Conservation (phyloP, 2,797 vertebrate genomes). For the Spinus pinus region DNA sequence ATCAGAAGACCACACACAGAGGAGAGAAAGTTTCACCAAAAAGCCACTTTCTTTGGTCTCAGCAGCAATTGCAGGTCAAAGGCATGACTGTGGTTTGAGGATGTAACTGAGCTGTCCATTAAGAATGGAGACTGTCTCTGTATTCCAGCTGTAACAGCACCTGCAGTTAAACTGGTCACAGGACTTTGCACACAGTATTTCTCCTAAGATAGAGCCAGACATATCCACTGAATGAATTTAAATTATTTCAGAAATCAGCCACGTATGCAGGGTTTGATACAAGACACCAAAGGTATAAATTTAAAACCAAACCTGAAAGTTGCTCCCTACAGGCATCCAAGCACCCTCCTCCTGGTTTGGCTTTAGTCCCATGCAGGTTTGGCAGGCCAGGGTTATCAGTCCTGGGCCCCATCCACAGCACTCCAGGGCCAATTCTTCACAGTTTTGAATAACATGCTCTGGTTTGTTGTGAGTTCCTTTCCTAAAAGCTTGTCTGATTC, state of each 20-base stretch:
- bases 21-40: not conserved
- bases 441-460: not conserved
- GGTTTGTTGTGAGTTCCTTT: not conserved
- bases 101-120: not conserved
- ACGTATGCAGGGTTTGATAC: not conserved
- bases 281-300: not conserved
- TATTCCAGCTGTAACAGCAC: not conserved
- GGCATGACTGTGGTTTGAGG: not conserved
- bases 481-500: not conserved
- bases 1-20: not conserved
- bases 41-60: not conserved
- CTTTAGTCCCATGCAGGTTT: not conserved
- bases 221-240: not conserved
- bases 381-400: not conserved
- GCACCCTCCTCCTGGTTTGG: not conserved
- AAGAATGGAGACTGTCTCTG: not conserved
- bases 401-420: not conserved
- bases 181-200: not conserved
- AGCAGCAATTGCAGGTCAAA: not conserved
- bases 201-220: not conserved
- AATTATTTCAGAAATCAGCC: not conserved
- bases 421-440: not conserved
- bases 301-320: not conserved
- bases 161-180: not conserved
- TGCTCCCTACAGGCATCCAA: rapidly evolving